Base-by-base conservation (phyloP, 2,888 invertebrate species). In the Stratiomys singularior region DNA sequence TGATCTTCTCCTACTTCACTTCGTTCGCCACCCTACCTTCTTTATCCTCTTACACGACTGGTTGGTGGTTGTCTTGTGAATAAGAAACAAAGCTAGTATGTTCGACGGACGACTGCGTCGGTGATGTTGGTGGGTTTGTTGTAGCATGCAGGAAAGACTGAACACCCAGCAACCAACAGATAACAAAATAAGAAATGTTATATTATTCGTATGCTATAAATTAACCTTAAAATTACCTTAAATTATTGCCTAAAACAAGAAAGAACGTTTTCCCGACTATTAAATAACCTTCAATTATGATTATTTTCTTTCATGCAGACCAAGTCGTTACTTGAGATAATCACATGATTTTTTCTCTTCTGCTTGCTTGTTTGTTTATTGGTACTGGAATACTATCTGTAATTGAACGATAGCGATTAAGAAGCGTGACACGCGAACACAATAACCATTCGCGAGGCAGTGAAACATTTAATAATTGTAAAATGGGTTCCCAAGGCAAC, bases 201-300 rank as follows among this genome's bases (percentile, higher is more conserved):
- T 76, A 58, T 58, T 58, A 74, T 74, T 74, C 60, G 58, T 74
- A 74, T 76, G 64, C 25, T 18, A 76, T 76, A 76, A 76, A 28
- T 64, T 76, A 60, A 76, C 76, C 46, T 76, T 64, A 37, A 76
- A 76, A 76, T 64, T 76, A 66, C 66, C 76, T 76, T 76, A 63
- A 76, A 76, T 60, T 76, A 76, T 66, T 58, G 37, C 64, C 47
- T 28, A 76, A 63, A 76, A 76, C 46, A 63, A 76, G 47, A 64
- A 64, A 47, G 64, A 66, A 28, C 30, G 23, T 76, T 76, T 64
- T 76, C 47, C 63, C 15, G 30, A 27, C 64, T 28, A 76, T 76
- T 64, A 76, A 76, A 63, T 76, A 76, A 21, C 64, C 76, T 25
- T 66, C 76, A 64, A 76, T 76, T 76, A 76, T 76, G 52, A 58